Conservation (phyloP, 2,113 vertebrate species). For the Triplophysa siluroides region DNA sequence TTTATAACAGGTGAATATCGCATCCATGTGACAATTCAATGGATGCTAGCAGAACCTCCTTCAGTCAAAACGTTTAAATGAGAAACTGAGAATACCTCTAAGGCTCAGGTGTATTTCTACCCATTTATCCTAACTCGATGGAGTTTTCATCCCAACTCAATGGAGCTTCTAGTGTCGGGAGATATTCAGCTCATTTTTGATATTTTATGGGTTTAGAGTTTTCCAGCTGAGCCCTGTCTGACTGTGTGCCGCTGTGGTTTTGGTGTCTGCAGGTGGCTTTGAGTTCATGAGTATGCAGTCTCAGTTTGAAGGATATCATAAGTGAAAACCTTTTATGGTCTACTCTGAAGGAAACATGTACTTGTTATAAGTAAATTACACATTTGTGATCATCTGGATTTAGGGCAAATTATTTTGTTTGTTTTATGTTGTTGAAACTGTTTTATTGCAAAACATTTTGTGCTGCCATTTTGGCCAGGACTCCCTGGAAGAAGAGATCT, state of each 20-base stretch:
- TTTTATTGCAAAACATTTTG: too few species aligned
- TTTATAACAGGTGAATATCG: slow-evolving; percentile 14
- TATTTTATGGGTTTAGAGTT: slow-evolving; percentile 24
- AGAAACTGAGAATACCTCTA: not conserved
- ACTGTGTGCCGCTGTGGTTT: not conserved
- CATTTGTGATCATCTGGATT: too few species aligned
- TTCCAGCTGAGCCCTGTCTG: slow-evolving; percentile 44
- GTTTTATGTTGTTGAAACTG: too few species aligned
- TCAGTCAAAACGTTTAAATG: not conserved
- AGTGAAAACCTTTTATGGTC: too few species aligned
- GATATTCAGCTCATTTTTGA: slow-evolving; percentile 32
- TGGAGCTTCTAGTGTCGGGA: slow-evolving; percentile 3
- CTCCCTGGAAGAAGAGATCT: too few species aligned
- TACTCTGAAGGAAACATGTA: too few species aligned
- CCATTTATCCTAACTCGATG: not conserved
- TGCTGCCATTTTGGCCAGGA: too few species aligned
- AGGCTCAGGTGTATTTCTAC: slow-evolving; percentile 5
- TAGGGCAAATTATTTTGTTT: too few species aligned
- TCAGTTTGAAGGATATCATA: not conserved
- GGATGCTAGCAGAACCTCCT: not conserved
- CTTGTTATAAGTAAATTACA: too few species aligned
- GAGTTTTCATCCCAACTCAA: not conserved
- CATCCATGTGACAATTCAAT: not conserved
- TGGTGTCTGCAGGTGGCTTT: not conserved
- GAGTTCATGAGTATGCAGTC: not conserved